These are phyloP conservation scores for Oikopleura dioica DNA, from an alignment of 23 tunicate species.

Conservation along the genomic window DNA sequence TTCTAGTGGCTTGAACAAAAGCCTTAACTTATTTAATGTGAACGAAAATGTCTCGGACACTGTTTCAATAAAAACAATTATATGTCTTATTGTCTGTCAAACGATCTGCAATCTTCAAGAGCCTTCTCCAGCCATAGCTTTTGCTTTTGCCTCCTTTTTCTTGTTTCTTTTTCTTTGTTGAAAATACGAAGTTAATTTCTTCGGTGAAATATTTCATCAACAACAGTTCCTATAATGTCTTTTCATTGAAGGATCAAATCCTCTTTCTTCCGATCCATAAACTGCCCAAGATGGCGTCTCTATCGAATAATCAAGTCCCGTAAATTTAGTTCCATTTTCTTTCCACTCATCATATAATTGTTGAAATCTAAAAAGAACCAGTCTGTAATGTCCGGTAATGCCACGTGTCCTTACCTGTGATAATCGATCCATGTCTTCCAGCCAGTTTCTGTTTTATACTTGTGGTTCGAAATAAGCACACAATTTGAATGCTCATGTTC, in stretches of 20 bases:
- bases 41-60: too few relatives aligned
- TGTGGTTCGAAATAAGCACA: slow-evolving; percentile 40
- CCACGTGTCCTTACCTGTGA: background rate
- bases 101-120: background rate
- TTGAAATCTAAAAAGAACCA: background rate
- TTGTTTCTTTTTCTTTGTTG: too few relatives aligned
- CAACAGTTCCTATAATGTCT: background rate
- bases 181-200: too few relatives aligned
- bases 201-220: background rate
- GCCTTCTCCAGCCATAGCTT: background rate
- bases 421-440: background rate
- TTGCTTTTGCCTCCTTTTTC: too few relatives aligned
- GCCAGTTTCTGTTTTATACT: slow-evolving; percentile 15
- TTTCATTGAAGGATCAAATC: background rate
- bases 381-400: too few relatives aligned
- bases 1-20: too few relatives aligned
- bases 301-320: background rate
- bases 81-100: too few relatives aligned
- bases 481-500: slow-evolving; percentile 98
- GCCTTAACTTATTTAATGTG: too few relatives aligned
- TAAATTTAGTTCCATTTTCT: background rate
- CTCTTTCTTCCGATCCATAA: background rate
- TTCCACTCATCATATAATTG: background rate
- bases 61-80: too few relatives aligned
- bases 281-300: background rate